phyloP scores from a whole-genome alignment of 2,888 invertebrate species.

The Lepeophtheirus nordmannii region DNA sequence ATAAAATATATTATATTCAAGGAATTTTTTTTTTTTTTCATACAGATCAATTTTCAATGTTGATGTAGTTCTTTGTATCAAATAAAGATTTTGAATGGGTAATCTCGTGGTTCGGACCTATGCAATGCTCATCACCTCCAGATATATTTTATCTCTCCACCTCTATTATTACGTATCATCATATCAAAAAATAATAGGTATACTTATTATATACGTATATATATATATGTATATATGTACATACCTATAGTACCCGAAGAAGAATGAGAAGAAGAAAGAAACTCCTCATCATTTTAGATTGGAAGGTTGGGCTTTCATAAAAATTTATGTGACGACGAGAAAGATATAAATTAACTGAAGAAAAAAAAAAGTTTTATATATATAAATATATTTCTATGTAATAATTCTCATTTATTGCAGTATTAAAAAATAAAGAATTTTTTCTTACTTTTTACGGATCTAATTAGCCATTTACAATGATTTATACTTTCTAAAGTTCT shows the following conservation, averaged over 20 bases:
- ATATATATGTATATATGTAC: no score
- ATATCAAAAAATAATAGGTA: no score
- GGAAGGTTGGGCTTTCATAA: conserved; percentile 3
- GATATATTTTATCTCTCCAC: no score
- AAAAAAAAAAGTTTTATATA: background rate
- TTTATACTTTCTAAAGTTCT: background rate
- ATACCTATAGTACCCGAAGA: background rate
- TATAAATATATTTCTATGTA: background rate
- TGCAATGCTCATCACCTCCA: no score
- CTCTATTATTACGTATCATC: no score
- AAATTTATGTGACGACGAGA: conserved; percentile 8
- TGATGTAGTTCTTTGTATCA: no score
- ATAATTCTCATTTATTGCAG: conserved; percentile 7
- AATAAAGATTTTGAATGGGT: no score
- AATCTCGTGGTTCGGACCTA: no score
- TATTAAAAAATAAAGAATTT: background rate
- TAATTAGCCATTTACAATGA: conserved; percentile 6
- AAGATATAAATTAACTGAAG: conserved; percentile 6
- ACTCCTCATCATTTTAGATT: conserved; percentile 1
- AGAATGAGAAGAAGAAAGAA: background rate
- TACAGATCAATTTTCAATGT: no score
- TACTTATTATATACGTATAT: no score
- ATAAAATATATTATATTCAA: no score
- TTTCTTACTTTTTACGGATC: conserved; percentile 3
- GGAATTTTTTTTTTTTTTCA: no score